phyloP scores from a whole-genome alignment of 2,113 vertebrate species.

The Laticauda colubrina region DNA sequence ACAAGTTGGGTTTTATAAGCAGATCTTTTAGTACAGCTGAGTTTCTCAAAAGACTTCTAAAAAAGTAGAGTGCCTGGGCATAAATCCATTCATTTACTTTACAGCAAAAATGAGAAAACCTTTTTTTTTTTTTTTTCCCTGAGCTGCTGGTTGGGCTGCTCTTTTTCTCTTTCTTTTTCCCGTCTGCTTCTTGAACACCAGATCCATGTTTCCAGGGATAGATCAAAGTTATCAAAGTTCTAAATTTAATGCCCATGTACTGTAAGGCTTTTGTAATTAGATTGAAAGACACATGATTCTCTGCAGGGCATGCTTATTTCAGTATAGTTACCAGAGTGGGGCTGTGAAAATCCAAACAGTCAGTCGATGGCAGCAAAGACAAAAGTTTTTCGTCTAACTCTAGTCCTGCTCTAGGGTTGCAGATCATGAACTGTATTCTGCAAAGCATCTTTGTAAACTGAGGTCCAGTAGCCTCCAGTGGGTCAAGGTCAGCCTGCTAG shows the following conservation, averaged over 20 bases:
- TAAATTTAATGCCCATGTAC: not conserved
- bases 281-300: not conserved
- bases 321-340: not conserved
- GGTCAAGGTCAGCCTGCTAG: not conserved
- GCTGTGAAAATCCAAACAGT: not conserved
- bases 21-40: constrained; percentile 15
- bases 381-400: not conserved
- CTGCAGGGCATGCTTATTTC: not conserved
- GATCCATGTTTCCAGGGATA: not conserved
- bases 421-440: not conserved
- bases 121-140: no score
- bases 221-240: not conserved
- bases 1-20: constrained; percentile 15
- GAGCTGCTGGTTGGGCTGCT: not conserved
- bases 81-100: not conserved
- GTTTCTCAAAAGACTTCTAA: not conserved
- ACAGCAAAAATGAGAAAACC: not conserved
- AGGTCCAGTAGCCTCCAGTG: not conserved
- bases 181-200: not conserved
- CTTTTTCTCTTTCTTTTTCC: not conserved
- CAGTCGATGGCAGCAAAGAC: not conserved
- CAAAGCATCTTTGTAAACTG: not conserved
- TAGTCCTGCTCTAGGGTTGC: not conserved
- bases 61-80: not conserved
- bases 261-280: not conserved